These are phyloP conservation scores for Fistularia tabacaria DNA, from an alignment of 2,797 vertebrate species.

Conservation along the genomic window DNA sequence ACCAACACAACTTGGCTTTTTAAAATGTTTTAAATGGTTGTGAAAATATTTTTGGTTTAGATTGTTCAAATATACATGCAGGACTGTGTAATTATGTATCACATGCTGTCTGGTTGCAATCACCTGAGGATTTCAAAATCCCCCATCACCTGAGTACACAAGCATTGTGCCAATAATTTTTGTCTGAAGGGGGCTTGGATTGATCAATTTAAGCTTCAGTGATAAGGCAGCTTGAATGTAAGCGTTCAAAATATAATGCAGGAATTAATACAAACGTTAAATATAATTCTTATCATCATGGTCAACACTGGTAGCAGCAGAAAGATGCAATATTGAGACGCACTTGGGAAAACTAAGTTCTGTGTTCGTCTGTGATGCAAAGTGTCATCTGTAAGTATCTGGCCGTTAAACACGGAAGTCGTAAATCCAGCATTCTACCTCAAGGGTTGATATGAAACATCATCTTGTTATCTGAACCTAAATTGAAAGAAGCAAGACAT, in stretches of 20 bases:
- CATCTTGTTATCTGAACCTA: conserved; percentile 68
- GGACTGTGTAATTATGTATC: conserved; percentile 13
- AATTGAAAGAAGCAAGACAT: conserved; percentile 59
- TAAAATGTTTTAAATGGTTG: background rate
- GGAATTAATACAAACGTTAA: too few species aligned
- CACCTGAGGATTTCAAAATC: conserved; percentile 19
- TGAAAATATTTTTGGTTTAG: background rate
- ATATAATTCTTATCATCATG: too few species aligned
- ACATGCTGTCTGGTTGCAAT: conserved; percentile 26
- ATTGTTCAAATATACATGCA: background rate
- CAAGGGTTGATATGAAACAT: conserved; percentile 58
- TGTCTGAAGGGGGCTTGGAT: conserved; percentile 23
- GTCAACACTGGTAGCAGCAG: background rate
- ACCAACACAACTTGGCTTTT: background rate
- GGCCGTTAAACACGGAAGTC: conserved; percentile 1
- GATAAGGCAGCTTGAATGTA: conserved; percentile 14
- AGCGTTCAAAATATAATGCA: conserved; percentile 3
- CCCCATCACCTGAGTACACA: conserved; percentile 38
- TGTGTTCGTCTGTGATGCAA: background rate
- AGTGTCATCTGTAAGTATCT: background rate
- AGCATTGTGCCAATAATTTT: conserved; percentile 23
- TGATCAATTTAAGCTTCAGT: conserved; percentile 36
- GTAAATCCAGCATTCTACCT: conserved; percentile 41
- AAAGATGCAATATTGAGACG: background rate
- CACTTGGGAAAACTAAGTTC: background rate